Conservation (phyloP, 2,797 vertebrate genomes). For the Hafferia zeledoni region DNA sequence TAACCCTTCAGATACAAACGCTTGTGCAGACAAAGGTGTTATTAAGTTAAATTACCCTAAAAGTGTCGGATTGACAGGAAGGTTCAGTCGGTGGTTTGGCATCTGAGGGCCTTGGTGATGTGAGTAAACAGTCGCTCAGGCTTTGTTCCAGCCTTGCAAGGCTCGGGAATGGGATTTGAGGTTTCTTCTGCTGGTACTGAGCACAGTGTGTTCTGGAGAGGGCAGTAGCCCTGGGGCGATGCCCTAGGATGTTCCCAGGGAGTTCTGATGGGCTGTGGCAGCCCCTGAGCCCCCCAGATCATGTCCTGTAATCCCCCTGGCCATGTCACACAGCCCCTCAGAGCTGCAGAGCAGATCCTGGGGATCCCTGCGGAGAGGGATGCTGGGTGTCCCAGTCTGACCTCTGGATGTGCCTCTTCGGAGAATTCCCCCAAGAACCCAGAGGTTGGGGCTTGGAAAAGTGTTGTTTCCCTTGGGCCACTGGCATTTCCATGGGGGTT, state of each 20-base stretch:
- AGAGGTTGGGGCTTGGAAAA: neutral
- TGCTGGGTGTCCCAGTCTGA: neutral
- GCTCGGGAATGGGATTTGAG: neutral
- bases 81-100: conserved; percentile 78
- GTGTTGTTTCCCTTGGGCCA: rapidly evolving
- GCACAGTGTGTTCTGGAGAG: neutral
- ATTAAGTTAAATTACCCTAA: conserved; percentile 85
- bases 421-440: neutral
- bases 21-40: conserved; percentile 77
- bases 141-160: neutral
- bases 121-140: conserved; percentile 65
- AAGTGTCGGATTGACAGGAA: conserved; percentile 80
- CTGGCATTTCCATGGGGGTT: rapidly evolving
- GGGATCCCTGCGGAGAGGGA: rapidly evolving
- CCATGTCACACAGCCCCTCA: neutral
- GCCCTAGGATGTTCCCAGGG: neutral
- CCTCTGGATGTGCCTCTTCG: neutral
- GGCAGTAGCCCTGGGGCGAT: neutral
- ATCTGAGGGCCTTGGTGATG: conserved; percentile 60
- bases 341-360: rapidly evolving
- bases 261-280: neutral
- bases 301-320: rapidly evolving
- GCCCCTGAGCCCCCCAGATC: neutral
- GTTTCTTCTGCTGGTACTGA: conserved; percentile 22
- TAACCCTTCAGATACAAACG: conserved; percentile 79